Evolutionary conservation across 37 sponge, comb jelly and placozoan species (phyloP), one percentile per base, ranked within the genome.

Genomic region (Aphrocallistes beatrix): DNA sequence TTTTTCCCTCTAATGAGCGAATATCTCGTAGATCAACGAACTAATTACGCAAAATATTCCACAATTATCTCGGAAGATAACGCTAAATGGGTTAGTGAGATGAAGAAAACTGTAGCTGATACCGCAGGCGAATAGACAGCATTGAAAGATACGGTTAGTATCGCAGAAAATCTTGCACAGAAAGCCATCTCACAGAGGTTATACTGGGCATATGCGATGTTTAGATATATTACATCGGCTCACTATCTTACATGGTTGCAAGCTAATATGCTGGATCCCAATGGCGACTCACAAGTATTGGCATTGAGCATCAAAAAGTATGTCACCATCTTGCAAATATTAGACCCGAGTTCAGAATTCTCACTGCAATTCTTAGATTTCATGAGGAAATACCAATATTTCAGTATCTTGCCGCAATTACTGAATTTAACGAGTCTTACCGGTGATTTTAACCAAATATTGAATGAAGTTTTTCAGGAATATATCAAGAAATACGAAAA

Each of bases 191-290:
- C n/a, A n/a, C n/a, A n/a, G n/a, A n/a, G n/a, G n/a, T n/a, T n/a
- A 37, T 82, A 82, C 32, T 82, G 83, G 83, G 83, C 83, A 8
- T 82, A 82, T 38, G 38, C 37, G 1, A 19, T 82, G 37, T 82
- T 82, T 37, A 1, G 83, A 36, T 82, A 82, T 17, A 37, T 82
- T 37, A 6, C 83, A 0, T 82, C 83, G 0, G 38, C 83, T 3
- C 10, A 8, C 83, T 82, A 82, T 82, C 37, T 82, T 28, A 37
- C 37, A 36, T 38, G 30, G 83, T 36, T 82, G 36, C 36, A 36
- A 9, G 28, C 38, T 32, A 37, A 82, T 1, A 37, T 82, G 39
- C 37, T 82, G 30, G 37, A 82, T 82, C 37, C 37, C 83, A 82
- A 82, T 16, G 38, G 38, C 13, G n/a, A n/a, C n/a, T 82, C 83